Base-by-base conservation (phyloP, 1,140 invertebrate genomes). In the Drosophila navojoa region DNA sequence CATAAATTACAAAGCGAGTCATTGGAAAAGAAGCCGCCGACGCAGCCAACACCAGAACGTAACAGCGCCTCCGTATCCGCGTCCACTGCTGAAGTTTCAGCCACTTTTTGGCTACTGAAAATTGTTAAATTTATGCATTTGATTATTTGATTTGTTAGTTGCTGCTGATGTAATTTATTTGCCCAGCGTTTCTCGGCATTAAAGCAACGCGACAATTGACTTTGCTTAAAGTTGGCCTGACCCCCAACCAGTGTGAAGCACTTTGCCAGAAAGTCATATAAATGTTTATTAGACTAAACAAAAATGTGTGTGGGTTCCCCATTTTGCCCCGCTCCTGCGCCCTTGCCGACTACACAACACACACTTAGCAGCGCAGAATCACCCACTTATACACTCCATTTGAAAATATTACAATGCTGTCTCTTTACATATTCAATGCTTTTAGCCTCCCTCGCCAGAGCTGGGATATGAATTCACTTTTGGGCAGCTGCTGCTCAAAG, bases 201-300 rank as follows among this genome's bases (percentile, higher is more conserved):
- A 62, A 70, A 62, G 58, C 25, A 13, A 27, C 16, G 10, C 40
- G 13, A 5, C n/a, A 19, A 38, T 29, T 19, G 35, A 19, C 40
- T 16, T 27, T 40, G 6, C 58, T 63, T 54, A n/a, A 44, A 29
- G 44, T 42, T 22, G 19, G 13, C 10, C 53, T 16, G 4, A 22
- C 40, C 40, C 50, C 15, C 27, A 1, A 9, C 47, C 35, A 16
- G 52, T 35, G 53, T 53, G n/a, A 54, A 76, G 80, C 81, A 86
- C 71, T 86, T 81, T 72, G 60, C 49, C 81, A 60, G 71, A 71
- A 87, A 89, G 71, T 87, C 79, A 74, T 71, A 76, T 79, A 89
- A 87, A 87, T 89, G 84, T 89, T 87, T 87, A 87, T 89, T 87
- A 87, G 78, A 87, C 79, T 70, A 89, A 82, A 74, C 84, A 82